Conservation (phyloP, 92 coral and sea anemone genomes). For the Epizoanthus ramosus region DNA sequence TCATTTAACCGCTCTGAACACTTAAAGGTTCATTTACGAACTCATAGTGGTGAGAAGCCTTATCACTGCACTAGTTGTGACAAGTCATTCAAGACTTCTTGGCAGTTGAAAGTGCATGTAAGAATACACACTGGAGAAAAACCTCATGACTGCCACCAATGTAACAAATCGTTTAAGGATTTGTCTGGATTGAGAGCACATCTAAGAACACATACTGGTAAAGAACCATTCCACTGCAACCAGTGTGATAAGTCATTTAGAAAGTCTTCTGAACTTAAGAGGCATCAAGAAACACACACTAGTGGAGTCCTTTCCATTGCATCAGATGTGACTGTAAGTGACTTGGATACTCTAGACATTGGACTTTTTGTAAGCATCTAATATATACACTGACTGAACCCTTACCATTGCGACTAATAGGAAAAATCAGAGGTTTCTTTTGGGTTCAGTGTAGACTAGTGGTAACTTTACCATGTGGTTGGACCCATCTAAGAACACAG, state of each 20-base stretch:
- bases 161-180: slow-evolving; percentile 12
- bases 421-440: too few relatives aligned
- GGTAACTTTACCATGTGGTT: too few relatives aligned
- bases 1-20: too few relatives aligned
- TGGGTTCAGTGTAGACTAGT: too few relatives aligned
- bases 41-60: background rate
- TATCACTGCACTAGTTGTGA: slow-evolving; percentile 1
- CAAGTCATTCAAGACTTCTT: slow-evolving; percentile 2
- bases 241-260: slow-evolving; percentile 8
- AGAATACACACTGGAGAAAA: slow-evolving; percentile 37
- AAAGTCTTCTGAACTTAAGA: background rate
- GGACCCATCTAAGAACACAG: too few relatives aligned
- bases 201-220: slow-evolving; percentile 8
- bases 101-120: slow-evolving; percentile 7
- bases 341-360: too few relatives aligned
- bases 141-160: slow-evolving; percentile 1
- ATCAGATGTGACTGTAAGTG: too few relatives aligned
- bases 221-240: slow-evolving; percentile 9
- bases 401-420: too few relatives aligned
- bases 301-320: too few relatives aligned
- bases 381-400: too few relatives aligned
- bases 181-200: slow-evolving; percentile 6
- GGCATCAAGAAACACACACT: background rate
- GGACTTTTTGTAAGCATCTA: too few relatives aligned
- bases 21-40: too few relatives aligned